Percentiles rank a stretch among this genome's conserved stretches.
These are phyloP conservation scores for Margaritifera margaritifera DNA, from an alignment of 2,888 invertebrate genomes.

Conservation along the genomic window DNA sequence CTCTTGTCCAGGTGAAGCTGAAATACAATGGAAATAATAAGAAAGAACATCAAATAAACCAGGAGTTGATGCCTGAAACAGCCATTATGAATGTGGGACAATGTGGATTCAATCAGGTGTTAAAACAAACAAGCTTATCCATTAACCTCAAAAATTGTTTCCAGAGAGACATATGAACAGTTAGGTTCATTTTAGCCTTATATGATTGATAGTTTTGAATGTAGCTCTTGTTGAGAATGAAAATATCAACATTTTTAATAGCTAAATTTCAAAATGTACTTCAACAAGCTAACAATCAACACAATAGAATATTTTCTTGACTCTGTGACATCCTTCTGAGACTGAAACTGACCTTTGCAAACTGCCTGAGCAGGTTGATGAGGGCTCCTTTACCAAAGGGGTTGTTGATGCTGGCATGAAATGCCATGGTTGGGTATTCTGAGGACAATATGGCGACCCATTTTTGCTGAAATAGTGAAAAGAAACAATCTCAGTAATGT, in stretches of 20 bases:
- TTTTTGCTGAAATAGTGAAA: conserved; percentile 78
- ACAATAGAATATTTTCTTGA: too few species aligned
- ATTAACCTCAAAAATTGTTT: too few species aligned
- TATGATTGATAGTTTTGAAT: too few species aligned
- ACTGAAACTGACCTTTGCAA: conserved; percentile 80
- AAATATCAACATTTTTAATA: too few species aligned
- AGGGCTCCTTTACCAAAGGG: conserved; percentile 98
- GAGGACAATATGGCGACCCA: conserved; percentile 96
- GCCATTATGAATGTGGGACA: not conserved
- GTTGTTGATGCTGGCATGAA: conserved; percentile 98
- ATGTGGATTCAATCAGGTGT: not conserved
- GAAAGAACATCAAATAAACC: not conserved
- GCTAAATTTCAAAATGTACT: too few species aligned
- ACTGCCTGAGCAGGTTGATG: conserved; percentile 95
- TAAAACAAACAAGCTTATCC: not conserved
- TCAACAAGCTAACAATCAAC: too few species aligned
- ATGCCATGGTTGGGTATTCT: conserved; percentile 98
- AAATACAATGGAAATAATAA: conserved; percentile 20
- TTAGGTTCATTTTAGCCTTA: too few species aligned
- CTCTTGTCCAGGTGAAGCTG: conserved; percentile 93
- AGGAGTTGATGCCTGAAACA: not conserved
- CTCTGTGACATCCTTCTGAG: too few species aligned
- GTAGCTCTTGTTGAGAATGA: too few species aligned
- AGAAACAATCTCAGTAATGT: not conserved
- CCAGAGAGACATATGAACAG: too few species aligned